A percentile compares a stretch with the other conserved stretches of the same genome.
Conservation (phyloP, 2,888 invertebrate species). For the Eupeodes latifasciatus region DNA sequence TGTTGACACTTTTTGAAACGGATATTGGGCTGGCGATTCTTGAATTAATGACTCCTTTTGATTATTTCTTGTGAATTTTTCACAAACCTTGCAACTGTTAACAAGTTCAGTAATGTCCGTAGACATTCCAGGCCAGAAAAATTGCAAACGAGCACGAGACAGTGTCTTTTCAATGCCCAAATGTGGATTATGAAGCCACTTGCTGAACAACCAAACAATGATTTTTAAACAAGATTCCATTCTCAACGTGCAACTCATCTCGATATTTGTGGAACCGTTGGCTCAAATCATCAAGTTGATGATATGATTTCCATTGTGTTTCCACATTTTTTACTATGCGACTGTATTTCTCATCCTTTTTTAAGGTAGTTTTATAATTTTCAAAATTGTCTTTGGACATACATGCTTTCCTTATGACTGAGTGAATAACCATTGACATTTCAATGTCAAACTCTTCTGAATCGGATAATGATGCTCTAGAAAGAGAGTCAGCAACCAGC, state of each 20-base stretch:
- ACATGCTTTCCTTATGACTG: no score
- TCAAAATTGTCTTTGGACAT: no score
- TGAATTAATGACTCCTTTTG: conserved; percentile 38
- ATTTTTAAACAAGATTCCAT: conserved; percentile 33
- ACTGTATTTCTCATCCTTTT: no score
- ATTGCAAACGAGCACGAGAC: conserved; percentile 27
- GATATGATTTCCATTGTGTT: no score
- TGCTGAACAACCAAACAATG: conserved; percentile 17
- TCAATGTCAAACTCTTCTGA: no score
- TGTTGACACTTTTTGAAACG: conserved; percentile 38
- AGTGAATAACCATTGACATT: no score
- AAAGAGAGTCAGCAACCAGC: no score
- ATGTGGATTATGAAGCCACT: conserved; percentile 31
- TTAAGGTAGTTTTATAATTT: no score
- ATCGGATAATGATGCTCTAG: no score
- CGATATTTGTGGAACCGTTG: conserved; percentile 32
- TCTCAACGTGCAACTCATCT: conserved; percentile 33
- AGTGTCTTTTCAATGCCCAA: conserved; percentile 40
- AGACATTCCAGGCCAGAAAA: conserved; percentile 41
- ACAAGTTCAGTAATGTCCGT: conserved; percentile 35
- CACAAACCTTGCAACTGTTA: conserved; percentile 17
- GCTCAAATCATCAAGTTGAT: no score
- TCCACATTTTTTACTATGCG: conserved; percentile 18
- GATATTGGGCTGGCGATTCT: neutral
- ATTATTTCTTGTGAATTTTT: conserved; percentile 47